A percentile compares a stretch with the other conserved stretches of the same genome.
These are phyloP conservation scores for Pseudocheirus occidentalis DNA, from an alignment of 2,797 vertebrate species.

Conservation along the genomic window DNA sequence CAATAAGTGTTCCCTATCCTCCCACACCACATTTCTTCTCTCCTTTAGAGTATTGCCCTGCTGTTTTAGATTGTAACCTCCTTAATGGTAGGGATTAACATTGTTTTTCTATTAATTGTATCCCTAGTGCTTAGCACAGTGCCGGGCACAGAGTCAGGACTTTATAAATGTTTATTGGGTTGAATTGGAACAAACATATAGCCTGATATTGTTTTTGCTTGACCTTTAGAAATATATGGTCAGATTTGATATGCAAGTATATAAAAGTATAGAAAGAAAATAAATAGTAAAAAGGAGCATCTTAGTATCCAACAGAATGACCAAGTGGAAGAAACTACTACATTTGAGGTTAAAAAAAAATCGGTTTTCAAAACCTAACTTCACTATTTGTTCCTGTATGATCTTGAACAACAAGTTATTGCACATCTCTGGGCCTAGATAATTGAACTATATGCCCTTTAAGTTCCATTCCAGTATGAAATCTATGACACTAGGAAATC, in stretches of 20 bases:
- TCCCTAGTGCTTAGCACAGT: background rate
- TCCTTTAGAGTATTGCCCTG: background rate
- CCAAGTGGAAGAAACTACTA: background rate
- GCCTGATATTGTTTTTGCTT: background rate
- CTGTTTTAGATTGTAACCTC: background rate
- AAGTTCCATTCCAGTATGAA: background rate
- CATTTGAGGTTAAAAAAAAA: background rate
- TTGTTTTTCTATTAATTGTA: background rate
- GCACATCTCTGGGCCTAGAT: background rate
- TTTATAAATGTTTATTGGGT: background rate
- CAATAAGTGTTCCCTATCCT: background rate
- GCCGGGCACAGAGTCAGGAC: background rate
- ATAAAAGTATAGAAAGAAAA: background rate
- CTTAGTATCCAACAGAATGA: background rate
- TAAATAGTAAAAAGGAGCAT: constrained; percentile 1
- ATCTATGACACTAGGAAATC: background rate
- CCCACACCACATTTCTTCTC: background rate
- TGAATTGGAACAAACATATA: background rate
- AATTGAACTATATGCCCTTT: background rate
- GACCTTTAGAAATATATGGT: background rate
- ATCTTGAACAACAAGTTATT: background rate
- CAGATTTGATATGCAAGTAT: background rate
- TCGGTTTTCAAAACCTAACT: background rate
- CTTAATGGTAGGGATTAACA: background rate
- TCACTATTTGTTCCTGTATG: background rate